Percentiles rank a stretch among this genome's conserved stretches.
phyloP scores from a whole-genome alignment of 2,888 invertebrate species.

The Zygogramma bicolorata region DNA sequence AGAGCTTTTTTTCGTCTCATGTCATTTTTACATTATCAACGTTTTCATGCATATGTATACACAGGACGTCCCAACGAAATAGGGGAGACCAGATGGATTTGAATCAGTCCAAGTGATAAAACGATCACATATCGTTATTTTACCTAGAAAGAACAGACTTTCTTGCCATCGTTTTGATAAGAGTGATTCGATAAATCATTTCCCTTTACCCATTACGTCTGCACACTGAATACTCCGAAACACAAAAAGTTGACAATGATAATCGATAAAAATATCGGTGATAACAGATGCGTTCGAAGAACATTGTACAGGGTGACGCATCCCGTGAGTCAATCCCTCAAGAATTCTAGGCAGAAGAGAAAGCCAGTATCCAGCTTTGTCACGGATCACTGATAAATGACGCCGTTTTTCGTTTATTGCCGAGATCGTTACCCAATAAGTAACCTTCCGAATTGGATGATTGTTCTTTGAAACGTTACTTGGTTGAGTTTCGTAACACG shows the following conservation, averaged over 20 bases:
- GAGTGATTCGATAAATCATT: too few species aligned
- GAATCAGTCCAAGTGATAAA: too few species aligned
- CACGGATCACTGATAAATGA: not conserved
- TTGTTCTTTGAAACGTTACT: not conserved
- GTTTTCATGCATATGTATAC: too few species aligned
- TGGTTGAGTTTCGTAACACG: not conserved
- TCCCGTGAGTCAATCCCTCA: not conserved
- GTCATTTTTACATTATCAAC: too few species aligned
- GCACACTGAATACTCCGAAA: not conserved
- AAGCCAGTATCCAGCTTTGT: not conserved
- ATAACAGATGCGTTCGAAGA: not conserved
- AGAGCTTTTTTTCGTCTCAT: too few species aligned
- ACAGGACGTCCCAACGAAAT: too few species aligned
- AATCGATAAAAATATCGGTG: not conserved
- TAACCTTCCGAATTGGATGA: not conserved
- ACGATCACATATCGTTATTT: too few species aligned
- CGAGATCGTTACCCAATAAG: not conserved
- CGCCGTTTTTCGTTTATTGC: not conserved
- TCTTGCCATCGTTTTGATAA: too few species aligned
- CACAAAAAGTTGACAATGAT: not conserved
- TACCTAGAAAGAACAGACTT: too few species aligned
- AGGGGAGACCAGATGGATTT: too few species aligned
- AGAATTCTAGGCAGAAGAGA: conserved; percentile 5
- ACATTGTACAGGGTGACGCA: conserved; percentile 8
- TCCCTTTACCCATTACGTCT: too few species aligned